These are phyloP conservation scores for Heliconius hermathena DNA, from an alignment of 1,140 invertebrate genomes.

Conservation along the genomic window DNA sequence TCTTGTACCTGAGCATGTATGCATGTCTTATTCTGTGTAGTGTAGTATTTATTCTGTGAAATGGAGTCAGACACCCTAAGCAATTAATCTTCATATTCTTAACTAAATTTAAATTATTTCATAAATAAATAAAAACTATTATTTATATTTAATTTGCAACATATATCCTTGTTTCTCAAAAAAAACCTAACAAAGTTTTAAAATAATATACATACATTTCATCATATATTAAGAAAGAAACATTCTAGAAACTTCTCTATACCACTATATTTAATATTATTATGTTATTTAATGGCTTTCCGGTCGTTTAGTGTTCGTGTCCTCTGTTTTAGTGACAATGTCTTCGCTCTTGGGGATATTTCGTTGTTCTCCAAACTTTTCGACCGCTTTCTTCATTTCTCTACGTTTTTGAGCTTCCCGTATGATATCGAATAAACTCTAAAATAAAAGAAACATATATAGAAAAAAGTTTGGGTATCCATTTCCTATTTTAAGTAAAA, in stretches of 20 bases:
- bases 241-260: slow-evolving; percentile 16
- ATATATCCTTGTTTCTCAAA: no score
- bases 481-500: no score
- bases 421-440: slow-evolving; percentile 75
- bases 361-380: slow-evolving; percentile 55
- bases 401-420: slow-evolving; percentile 69
- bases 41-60: no score
- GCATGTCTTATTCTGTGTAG: no score
- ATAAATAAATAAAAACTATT: not conserved
- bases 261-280: slow-evolving; percentile 1
- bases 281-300: slow-evolving; percentile 59
- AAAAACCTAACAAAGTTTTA: not conserved
- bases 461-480: no score
- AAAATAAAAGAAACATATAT: slow-evolving; percentile 34
- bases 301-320: slow-evolving; percentile 62
- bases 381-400: slow-evolving; percentile 66
- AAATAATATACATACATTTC: not conserved
- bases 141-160: no score
- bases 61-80: no score
- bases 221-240: slow-evolving; percentile 13
- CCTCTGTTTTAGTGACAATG: slow-evolving; percentile 59
- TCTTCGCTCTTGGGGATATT: slow-evolving; percentile 61
- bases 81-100: no score
- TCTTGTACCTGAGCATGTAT: no score
- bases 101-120: not conserved